Base-by-base conservation (phyloP, 2,113 vertebrate genomes). In the Triplophysa dalaica region DNA sequence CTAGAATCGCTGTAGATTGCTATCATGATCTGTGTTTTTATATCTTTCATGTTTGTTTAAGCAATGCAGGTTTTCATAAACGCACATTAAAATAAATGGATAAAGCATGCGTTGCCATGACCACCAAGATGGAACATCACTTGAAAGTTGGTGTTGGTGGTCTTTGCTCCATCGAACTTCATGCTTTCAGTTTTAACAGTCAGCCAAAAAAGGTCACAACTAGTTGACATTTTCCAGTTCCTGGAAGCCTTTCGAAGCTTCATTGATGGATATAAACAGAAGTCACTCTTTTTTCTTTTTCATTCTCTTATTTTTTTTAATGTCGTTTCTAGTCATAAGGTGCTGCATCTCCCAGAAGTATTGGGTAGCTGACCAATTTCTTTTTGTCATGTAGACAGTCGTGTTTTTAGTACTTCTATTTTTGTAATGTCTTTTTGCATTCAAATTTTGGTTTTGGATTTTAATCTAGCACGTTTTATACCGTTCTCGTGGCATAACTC, bases 161-260 rank as follows among this genome's bases (percentile, higher is more conserved):
- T 10, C 45, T 69, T 7, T 0, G 5, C 1, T 69, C 13, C 12
- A 24, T 48, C 13, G 21, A 24, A 21, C 50, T 41, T 62, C 13
- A 58, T 67, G 11, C 41, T 26, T 70, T 58, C 1, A 70, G 41
- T 45, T 17, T 12, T 38, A 2, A 70, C 50, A 8, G 58, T 43
- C 33, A 58, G 52, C 22, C 66, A 56, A n/a, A 22, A 50, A 52
- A 69, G 66, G 22, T 50, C 26, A 58, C 64, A 73, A 54, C 43
- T 26, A 16, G 12, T 61, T 11, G 14, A 67, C 21, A 60, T 38
- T 38, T 14, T 58, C 48, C 48, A 50, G 48, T 70, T 70, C 33
- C 45, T 69, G 58, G n/a, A 56, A 41, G 8, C 6, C 33, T 38
- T 38, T 38, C 29, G 33, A 8, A 38, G 33, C 33, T 38, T 5